Evolutionary conservation across 2,888 invertebrate species (phyloP), one percentile per base, ranked within the genome.

Genomic region (Clusia tigrina): DNA sequence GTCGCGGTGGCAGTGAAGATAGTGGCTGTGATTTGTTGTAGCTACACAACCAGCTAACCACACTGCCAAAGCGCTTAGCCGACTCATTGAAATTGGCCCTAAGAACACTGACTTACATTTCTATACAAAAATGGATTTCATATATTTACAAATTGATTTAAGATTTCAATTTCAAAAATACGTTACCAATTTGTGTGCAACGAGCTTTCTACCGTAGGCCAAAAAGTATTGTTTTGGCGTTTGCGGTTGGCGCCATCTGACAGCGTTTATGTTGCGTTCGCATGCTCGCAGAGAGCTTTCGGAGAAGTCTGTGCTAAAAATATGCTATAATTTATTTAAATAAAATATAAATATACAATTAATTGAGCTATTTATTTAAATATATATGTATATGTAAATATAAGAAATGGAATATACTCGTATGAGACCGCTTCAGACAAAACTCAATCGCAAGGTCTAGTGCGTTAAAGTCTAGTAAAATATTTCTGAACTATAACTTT

Each of bases 1-100:
- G 85, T 90, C 92, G 89, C 90, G 89, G 89, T 86, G 91, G 95
- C 91, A 93, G 94, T 93, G 94, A 87, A 89, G 93, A 89, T 92
- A 96, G 94, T 92, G 96, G 96, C 91, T 94, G 95, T 95, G 90
- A 85, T 78, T 83, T 81, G 56, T 64, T 70, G 37, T 64, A 64
- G 63, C 82, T 83, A 89, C 93, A 96, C 96, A 96, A 97, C 96
- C 96, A 96, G 96, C 96, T 96, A 97, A 96, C 96, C 95, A 96
- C 96, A 96, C 96, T 97, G 96, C 96, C 96, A 95, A 87, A 87
- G 90, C 89, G 91, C 88, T 86, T 87, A 82, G 85, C 85, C 81
- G 76, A 81, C n/a, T n/a, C n/a, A n/a, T n/a, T n/a, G n/a, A n/a
- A n/a, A n/a, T n/a, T n/a, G n/a, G n/a, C n/a, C n/a, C n/a, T n/a